Evolutionary conservation across 2,888 invertebrate genomes (phyloP).

Genomic region (Anticlea derivata): DNA sequence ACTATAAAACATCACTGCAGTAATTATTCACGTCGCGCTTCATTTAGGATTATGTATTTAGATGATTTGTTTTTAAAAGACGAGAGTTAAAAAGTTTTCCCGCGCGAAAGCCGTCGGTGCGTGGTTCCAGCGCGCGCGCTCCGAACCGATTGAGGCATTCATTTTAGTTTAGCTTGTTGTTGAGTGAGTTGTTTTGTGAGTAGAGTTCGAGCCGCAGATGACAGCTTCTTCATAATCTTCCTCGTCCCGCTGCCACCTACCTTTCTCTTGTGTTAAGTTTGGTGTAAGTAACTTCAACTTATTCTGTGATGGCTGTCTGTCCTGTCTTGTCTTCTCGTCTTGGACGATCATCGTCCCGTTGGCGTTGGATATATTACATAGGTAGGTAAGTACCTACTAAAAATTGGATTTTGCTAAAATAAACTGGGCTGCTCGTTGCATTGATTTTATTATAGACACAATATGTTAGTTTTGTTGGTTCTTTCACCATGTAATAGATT

Average conservation of each 20-base stretch:
- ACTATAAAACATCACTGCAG: constrained; percentile 55
- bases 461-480: too few species aligned
- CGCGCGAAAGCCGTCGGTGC: constrained; percentile 39
- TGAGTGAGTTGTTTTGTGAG: constrained; percentile 43
- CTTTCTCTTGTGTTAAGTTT: not conserved
- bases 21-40: constrained; percentile 44
- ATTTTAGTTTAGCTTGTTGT: constrained; percentile 8
- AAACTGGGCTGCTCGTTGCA: too few species aligned
- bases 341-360: too few species aligned
- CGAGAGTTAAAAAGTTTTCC: constrained; percentile 32
- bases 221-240: constrained; percentile 71
- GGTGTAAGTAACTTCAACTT: not conserved
- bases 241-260: constrained; percentile 48
- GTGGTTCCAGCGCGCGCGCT: constrained; percentile 62
- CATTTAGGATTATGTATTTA: constrained; percentile 37
- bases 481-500: too few species aligned
- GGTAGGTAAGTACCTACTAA: too few species aligned
- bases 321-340: too few species aligned
- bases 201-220: constrained; percentile 55
- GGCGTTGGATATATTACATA: too few species aligned
- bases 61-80: constrained; percentile 38
- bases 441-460: too few species aligned
- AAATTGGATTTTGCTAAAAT: too few species aligned
- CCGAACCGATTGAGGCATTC: constrained; percentile 46
- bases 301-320: not conserved